Evolutionary conservation across 2,797 vertebrate species (phyloP).

Genomic region (Tragopan temminckii): DNA sequence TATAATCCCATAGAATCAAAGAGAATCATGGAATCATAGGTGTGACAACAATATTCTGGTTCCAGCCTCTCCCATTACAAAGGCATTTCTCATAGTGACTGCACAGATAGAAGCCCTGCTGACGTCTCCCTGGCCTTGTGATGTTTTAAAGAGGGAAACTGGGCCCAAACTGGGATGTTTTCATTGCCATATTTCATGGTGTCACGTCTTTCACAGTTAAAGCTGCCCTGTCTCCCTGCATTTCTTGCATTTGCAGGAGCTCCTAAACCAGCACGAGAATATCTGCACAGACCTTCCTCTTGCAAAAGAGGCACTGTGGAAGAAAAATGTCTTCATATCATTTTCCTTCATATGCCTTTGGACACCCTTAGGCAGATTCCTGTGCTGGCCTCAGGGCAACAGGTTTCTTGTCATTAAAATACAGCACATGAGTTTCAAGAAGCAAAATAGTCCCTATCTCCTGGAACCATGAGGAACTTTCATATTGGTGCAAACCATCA

Average conservation of each 20-base stretch:
- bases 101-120: background rate
- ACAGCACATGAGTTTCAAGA: background rate
- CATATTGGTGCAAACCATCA: background rate
- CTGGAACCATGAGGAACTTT: background rate
- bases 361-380: background rate
- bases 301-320: background rate
- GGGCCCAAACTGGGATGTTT: background rate
- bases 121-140: background rate
- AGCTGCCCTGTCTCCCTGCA: rapidly evolving
- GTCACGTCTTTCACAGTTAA: background rate
- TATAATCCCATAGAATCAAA: background rate
- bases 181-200: background rate
- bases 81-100: background rate
- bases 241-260: background rate
- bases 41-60: rapidly evolving
- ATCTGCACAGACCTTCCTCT: background rate
- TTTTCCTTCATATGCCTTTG: background rate
- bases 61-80: background rate
- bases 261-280: background rate
- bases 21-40: background rate
- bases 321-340: background rate
- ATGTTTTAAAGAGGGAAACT: background rate
- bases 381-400: background rate
- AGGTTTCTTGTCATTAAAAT: background rate
- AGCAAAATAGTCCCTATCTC: background rate